Conservation (phyloP, 2,797 vertebrate genomes). For the Manis crassicaudata region DNA sequence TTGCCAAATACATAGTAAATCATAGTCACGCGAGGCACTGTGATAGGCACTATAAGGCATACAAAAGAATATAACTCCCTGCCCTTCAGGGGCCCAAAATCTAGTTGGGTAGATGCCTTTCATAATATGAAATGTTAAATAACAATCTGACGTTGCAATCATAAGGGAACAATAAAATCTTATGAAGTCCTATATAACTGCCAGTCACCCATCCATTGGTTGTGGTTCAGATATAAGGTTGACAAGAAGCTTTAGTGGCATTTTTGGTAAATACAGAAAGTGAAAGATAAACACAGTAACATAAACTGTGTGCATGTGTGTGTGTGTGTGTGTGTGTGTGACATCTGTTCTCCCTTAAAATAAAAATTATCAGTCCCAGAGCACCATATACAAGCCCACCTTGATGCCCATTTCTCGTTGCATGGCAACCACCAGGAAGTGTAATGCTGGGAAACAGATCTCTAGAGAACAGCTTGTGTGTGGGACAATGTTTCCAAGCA, state of each 20-base stretch:
- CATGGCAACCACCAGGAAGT: background rate
- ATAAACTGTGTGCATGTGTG: background rate
- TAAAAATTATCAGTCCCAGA: background rate
- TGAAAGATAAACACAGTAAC: background rate
- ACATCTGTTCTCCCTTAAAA: background rate
- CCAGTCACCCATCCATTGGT: background rate
- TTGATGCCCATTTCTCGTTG: background rate
- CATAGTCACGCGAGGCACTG: background rate
- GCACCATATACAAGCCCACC: background rate
- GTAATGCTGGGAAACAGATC: background rate
- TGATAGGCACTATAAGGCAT: background rate
- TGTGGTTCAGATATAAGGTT: background rate
- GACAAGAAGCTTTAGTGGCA: background rate
- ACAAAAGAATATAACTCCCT: background rate
- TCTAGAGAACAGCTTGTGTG: background rate
- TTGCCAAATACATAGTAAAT: background rate
- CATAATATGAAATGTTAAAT: background rate
- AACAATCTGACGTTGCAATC: background rate
- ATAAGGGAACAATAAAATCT: background rate
- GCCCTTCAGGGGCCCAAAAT: background rate
- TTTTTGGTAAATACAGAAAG: background rate
- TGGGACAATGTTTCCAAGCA: background rate
- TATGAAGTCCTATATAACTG: background rate
- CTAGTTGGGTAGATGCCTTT: background rate
- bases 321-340: background rate